phyloP scores from a whole-genome alignment of 2,888 invertebrate species.

The Eledone cirrhosa region DNA sequence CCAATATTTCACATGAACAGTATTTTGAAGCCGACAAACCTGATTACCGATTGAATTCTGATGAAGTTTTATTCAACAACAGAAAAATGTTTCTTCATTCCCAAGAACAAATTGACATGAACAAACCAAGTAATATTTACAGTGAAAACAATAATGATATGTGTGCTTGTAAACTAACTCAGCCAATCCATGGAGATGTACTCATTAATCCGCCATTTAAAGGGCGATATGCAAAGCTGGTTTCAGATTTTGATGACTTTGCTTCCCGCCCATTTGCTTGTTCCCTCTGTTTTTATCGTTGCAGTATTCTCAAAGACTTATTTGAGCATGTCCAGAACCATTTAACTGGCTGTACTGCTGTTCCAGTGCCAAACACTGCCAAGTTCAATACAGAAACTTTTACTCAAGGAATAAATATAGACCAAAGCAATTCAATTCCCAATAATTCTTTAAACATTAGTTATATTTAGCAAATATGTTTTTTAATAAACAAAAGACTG shows the following conservation, averaged over 20 bases:
- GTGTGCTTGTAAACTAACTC: constrained; percentile 19
- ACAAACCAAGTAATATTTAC: background rate
- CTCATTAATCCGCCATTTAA: constrained; percentile 33
- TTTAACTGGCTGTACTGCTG: constrained; percentile 39
- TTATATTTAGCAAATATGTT: too few species aligned
- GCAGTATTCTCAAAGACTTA: constrained; percentile 34
- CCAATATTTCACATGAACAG: background rate
- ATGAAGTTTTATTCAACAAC: background rate
- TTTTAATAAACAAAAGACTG: too few species aligned
- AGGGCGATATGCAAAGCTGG: constrained; percentile 41
- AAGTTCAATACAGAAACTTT: constrained; percentile 31
- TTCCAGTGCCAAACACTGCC: constrained; percentile 35
- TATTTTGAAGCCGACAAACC: background rate
- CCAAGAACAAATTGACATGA: background rate
- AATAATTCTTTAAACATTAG: too few species aligned
- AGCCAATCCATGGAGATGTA: constrained; percentile 29
- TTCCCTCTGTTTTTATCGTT: constrained; percentile 43
- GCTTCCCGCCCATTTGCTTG: constrained; percentile 43
- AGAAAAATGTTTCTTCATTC: background rate
- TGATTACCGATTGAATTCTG: background rate
- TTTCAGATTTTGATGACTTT: constrained; percentile 45
- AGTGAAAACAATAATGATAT: background rate
- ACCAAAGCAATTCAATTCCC: too few species aligned
- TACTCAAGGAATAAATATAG: background rate
- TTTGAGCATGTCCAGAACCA: constrained; percentile 41